These are phyloP conservation scores for Papio anubis DNA, from an alignment of 2,113 vertebrate genomes.

Conservation along the genomic window DNA sequence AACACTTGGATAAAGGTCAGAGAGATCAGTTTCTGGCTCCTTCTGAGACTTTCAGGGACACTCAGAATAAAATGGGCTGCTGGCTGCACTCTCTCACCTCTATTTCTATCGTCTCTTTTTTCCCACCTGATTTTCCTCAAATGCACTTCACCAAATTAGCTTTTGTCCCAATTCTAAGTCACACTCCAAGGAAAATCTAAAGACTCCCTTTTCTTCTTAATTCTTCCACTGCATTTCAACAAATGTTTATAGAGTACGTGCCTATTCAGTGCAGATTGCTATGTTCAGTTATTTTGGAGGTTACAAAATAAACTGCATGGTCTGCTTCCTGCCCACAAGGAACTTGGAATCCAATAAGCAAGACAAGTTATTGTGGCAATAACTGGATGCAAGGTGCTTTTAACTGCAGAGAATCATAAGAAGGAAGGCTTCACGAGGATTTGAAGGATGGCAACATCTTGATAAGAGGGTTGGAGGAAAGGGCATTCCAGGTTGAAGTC, in stretches of 20 bases:
- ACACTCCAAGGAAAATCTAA: neutral
- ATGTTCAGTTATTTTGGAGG: neutral
- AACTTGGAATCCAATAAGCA: neutral
- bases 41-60: constrained; percentile 4
- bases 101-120: neutral
- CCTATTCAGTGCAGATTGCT: neutral
- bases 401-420: neutral
- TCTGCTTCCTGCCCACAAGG: neutral
- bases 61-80: neutral
- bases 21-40: neutral
- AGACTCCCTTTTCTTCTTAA: neutral
- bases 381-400: neutral
- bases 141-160: neutral
- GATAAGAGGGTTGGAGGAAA: neutral
- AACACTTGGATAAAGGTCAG: neutral
- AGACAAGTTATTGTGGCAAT: neutral
- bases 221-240: neutral
- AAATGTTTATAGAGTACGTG: neutral
- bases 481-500: neutral
- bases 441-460: neutral
- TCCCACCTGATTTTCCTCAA: constrained; percentile 32
- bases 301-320: neutral
- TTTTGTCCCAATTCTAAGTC: constrained; percentile 5
- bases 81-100: neutral
- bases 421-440: neutral